Conservation (phyloP, 2,888 invertebrate species). For the Nymphalis polychloros region DNA sequence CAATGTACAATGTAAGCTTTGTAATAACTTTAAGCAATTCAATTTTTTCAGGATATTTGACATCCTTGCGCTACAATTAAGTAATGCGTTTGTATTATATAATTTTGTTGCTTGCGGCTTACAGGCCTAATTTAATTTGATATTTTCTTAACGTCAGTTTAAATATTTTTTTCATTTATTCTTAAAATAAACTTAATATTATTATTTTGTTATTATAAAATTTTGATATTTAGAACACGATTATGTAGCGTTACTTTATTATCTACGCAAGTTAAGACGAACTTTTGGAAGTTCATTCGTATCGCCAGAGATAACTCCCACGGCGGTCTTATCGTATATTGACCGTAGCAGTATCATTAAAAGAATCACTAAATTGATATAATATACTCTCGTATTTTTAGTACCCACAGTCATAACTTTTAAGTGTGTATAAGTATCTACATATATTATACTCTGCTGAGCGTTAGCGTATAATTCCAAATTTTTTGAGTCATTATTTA, state of each 20-base stretch:
- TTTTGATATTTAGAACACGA: too few relatives aligned
- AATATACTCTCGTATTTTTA: not conserved
- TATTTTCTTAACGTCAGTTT: too few relatives aligned
- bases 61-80: not conserved
- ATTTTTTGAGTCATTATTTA: too few relatives aligned
- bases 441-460: too few relatives aligned
- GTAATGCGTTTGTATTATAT: not conserved
- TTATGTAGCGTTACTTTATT: not conserved
- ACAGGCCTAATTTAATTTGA: too few relatives aligned
- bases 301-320: slow-evolving; percentile 45
- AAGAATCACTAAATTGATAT: slow-evolving; percentile 15
- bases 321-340: slow-evolving; percentile 49
- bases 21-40: not conserved
- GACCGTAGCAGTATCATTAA: slow-evolving; percentile 40
- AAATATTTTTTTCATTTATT: too few relatives aligned
- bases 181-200: too few relatives aligned
- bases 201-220: too few relatives aligned
- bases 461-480: too few relatives aligned
- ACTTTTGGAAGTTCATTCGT: slow-evolving; percentile 41
- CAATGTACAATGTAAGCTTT: not conserved
- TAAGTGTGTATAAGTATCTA: not conserved
- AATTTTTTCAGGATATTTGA: not conserved
- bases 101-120: too few relatives aligned
- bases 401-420: not conserved
- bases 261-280: slow-evolving; percentile 30